Conservation (phyloP, 2,113 vertebrate species). For the Sinocyclocheilus anophthalmus region DNA sequence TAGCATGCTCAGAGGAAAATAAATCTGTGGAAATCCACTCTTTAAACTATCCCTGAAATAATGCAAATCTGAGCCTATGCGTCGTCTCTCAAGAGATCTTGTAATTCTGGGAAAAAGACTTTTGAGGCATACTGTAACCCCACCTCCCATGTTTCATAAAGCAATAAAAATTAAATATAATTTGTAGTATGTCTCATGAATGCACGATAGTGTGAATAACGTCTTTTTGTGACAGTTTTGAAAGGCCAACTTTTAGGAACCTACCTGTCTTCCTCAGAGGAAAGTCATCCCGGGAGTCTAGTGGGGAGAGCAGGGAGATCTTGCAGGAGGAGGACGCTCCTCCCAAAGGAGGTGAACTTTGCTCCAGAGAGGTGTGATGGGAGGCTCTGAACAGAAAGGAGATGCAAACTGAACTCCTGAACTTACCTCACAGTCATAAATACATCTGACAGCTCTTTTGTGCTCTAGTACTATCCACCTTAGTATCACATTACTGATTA, state of each 20-base stretch:
- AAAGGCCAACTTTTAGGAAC: background rate
- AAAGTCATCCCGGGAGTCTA: conserved; percentile 93
- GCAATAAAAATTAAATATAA: background rate
- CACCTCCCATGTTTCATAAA: conserved; percentile 1
- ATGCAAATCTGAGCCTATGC: background rate
- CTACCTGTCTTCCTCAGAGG: conserved; percentile 97
- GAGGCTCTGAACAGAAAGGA: conserved; percentile 81
- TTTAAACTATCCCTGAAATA: conserved; percentile 14
- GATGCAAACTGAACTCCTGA: conserved; percentile 46
- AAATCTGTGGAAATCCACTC: conserved; percentile 24
- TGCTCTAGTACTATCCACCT: background rate
- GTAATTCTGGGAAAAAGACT: conserved; percentile 24
- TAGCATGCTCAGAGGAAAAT: conserved; percentile 21
- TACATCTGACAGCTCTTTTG: conserved; percentile 33
- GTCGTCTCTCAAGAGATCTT: conserved; percentile 8
- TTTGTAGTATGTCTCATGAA: background rate
- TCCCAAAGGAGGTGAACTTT: conserved; percentile 94
- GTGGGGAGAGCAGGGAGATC: conserved; percentile 85
- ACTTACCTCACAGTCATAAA: conserved; percentile 41
- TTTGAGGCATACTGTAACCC: background rate
- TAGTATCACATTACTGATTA: conserved; percentile 12
- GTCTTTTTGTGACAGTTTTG: background rate
- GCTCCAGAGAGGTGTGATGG: conserved; percentile 96
- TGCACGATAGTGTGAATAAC: background rate
- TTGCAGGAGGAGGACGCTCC: conserved; percentile 91